Evolutionary conservation across 2,113 vertebrate species (phyloP), one percentile per base, ranked within the genome.

Genomic region (Gasterosteus nipponicus): DNA sequence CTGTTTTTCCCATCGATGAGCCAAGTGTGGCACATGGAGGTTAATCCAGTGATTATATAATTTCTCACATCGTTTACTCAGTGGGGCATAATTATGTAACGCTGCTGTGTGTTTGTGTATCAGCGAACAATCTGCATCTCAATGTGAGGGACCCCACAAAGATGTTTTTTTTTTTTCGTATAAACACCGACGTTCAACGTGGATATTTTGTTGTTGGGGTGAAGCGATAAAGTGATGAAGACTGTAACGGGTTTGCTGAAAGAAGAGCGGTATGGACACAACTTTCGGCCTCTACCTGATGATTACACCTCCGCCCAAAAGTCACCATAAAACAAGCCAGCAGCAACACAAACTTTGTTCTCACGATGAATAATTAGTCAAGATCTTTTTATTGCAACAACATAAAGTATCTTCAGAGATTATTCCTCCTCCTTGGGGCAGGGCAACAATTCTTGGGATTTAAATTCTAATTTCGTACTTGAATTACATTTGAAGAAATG

Each of bases 1-100:
- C 38, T 46, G 35, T 59, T 69, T 75, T 56, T 41, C 64, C 57
- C 58, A 47, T 81, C 53, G 16, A 7, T 65, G 60, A 26, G 72
- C 72, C 65, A 75, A 87, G 77, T 77, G 75, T 68, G 77, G 68
- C 77, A 68, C 77, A 54, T 54, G 16, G 70, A 73, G 73, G 78
- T 82, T 83, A 82, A 87, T 81, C 75, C 72, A 19, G 5, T 16
- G 38, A 53, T 87, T 87, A 85, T 85, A 67, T 85, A 47, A 85
- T 80, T 72, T 65, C 63, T 58, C 73, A 29, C 56, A 84, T 71
- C 18, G 14, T 83, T 82, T 77, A 73, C 75, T 81, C 83, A 64
- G 85, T 57, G 35, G 77, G 80, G 59, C 15, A 74, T 75, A 75
- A 87, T 83, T 85, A 83, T 68, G 72, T 39, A 71, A 80, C 10